Evolutionary conservation across 2,888 invertebrate genomes (phyloP), one percentile per base, ranked within the genome.

Genomic region (Leptopilina syphax): DNA sequence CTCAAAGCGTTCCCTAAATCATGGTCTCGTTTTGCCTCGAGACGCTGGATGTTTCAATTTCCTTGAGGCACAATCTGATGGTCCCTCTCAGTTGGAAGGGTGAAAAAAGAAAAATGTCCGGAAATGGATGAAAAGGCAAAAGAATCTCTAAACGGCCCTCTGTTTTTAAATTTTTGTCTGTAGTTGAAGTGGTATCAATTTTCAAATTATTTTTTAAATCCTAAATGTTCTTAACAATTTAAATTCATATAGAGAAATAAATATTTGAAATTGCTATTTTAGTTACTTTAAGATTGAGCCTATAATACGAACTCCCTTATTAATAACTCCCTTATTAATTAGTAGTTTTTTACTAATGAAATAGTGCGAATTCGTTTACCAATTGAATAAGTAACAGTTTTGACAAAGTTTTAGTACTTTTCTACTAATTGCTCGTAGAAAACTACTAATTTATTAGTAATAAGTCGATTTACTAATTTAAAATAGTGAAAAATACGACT

Each of bases 61-160:
- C 97, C 87, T 95, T 95, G 81, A 97, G 94, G 82, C 98, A 93
- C 80, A 95, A 92, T 87, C 96, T 95, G 79, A 98, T 91, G 89
- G 88, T 87, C 85, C 73, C 41, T 73, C 57, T 57, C 34, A 34
- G 57, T 57, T 57, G 57, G 57, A 57, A 57, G 57, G 54, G 73
- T 73, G 73, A 57, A 73, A 73, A 73, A 54, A 57, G 57, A 73
- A 73, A 57, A 73, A 57, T 57, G 73, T 13, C 41, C 57, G 73
- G 57, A 73, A 73, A 57, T 41, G 57, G 73, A 10, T 34, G 27
- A 57, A 73, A 73, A 73, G 57, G 73, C 27, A 73, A 73, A 57
- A 73, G 18, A 34, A n/a, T 7, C 41, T 57, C 57, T 47, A n/a
- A 67, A 47, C 18, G 57, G 6, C 34, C 3, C 34, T 57, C 34